Base-by-base conservation (phyloP, 2,797 vertebrate species). In the Rhinogobio ventralis region DNA sequence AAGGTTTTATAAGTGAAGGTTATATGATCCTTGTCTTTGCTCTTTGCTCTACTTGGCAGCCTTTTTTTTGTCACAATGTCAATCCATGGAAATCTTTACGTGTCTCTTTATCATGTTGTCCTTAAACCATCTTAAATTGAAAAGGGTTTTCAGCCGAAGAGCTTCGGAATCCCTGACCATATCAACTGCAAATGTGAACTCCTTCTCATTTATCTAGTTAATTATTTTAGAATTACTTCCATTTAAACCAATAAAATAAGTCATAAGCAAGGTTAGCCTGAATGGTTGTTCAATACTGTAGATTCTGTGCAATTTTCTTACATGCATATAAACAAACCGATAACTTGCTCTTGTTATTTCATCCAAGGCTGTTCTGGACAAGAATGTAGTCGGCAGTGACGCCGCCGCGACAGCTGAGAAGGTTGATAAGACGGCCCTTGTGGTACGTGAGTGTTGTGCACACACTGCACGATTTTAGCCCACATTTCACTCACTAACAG, bases 301-400 rank as follows among this genome's bases (percentile, higher is more conserved):
- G 8, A 45, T 55, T 60, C 5, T 45, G 6, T 79, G 25, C 28
- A 28, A 1, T 17, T 39, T 23, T 60, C n/a, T 71, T 72, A 13
- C n/a, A 30, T 19, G 20, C 15, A 11, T 45, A 5, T 60, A 57
- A 46, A 74, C 14, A 66, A 25, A 83, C 5, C 0, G 6, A 30
- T 67, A 36, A 19, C 46, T 28, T 55, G 15, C 14, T 8, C 33
- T 73, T 79, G 25, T 66, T 46, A 23, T 20, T 69, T 45, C 64
- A 28, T 46, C 19, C 11, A n/a, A 95, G 94, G 94, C 91, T 0
- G 94, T 95, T 76, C 66, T 95, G 88, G 94, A 95, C 57, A 95
- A 96, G 83, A 85, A 92, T 1, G 91, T 88, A 7, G 90, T 90
- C 0, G 88, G 92, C 1, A 83, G 88, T 25, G 85, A 49, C 39